Evolutionary conservation across 2,888 invertebrate genomes (phyloP), one percentile per base, ranked within the genome.

Genomic region (Octodonta nipae): DNA sequence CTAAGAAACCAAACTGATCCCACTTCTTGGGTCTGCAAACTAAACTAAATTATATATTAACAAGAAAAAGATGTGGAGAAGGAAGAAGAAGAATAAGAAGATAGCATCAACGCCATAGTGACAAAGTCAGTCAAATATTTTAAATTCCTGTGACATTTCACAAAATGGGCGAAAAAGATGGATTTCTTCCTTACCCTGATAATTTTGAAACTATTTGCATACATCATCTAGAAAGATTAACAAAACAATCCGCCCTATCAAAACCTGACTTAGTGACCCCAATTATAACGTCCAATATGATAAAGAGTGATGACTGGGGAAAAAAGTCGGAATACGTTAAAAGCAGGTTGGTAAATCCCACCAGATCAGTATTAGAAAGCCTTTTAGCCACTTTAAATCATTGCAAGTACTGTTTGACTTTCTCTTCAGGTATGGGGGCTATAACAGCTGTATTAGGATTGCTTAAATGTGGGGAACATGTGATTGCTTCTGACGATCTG

Each of bases 271-370:
- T 84, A 32, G 78, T 95, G 13, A 80, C 91, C 6, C 89, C 89
- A 1, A 80, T 98, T 50, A 78, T 85, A 0, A 67, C 82, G 50
- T 75, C 92, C 2, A 88, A 95, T 2, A 95, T n/a, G n/a, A n/a
- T n/a, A n/a, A n/a, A n/a, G n/a, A n/a, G n/a, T n/a, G n/a, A n/a
- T n/a, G n/a, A n/a, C n/a, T n/a, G n/a, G n/a, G n/a, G n/a, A n/a
- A n/a, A 37, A n/a, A 39, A 35, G 7, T 14, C 87, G 84, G 80
- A 83, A 24, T 93, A 67, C 60, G 89, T 89, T 45, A 95, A 96
- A 59, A 80, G 85, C 1, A 71, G 95, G 53, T 84, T 88, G 54
- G 92, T 91, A 20, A 98, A 98, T 64, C 95, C 96, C 15, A 84
- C 88, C 0, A 70, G 96, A 40, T 75, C 81, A 44, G 78, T 81